Evolutionary conservation across 2,113 vertebrate genomes (phyloP).

Genomic region (Clinocottus analis): DNA sequence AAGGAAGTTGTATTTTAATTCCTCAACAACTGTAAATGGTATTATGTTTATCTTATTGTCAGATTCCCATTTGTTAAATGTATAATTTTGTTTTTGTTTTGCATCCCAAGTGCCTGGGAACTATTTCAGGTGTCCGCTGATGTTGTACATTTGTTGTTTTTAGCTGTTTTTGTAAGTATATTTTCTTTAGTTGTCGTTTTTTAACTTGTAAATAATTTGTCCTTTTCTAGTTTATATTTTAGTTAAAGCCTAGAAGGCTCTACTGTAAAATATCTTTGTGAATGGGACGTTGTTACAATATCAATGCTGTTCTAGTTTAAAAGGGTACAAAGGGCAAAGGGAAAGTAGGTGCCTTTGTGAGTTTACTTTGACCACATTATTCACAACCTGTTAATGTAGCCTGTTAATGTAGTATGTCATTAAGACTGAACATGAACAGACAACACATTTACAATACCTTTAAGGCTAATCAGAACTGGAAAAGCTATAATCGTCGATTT

Average conservation of each 20-base stretch:
- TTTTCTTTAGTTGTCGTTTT: conserved; percentile 17
- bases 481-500: not conserved
- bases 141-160: conserved; percentile 56
- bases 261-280: conserved; percentile 41
- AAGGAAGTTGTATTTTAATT: conserved; percentile 54
- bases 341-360: conserved; percentile 14
- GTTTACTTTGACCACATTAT: conserved; percentile 7
- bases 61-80: conserved; percentile 74
- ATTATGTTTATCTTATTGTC: conserved; percentile 45
- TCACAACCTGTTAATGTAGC: not conserved
- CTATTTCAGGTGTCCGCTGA: conserved; percentile 66
- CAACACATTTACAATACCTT: not conserved
- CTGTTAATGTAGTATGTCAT: not conserved
- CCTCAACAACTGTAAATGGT: conserved; percentile 47
- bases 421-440: not conserved
- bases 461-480: not conserved
- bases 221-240: conserved; percentile 50
- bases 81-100: conserved; percentile 62
- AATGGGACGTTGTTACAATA: conserved; percentile 50
- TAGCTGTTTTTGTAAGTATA: conserved; percentile 39
- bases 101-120: conserved; percentile 79
- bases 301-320: conserved; percentile 22
- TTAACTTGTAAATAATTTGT: conserved; percentile 57
- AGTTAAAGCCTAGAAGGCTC: conserved; percentile 34
- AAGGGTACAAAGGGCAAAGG: conserved; percentile 28